Conservation (phyloP, 2,888 invertebrate species). For the Teleogryllus oceanicus region DNA sequence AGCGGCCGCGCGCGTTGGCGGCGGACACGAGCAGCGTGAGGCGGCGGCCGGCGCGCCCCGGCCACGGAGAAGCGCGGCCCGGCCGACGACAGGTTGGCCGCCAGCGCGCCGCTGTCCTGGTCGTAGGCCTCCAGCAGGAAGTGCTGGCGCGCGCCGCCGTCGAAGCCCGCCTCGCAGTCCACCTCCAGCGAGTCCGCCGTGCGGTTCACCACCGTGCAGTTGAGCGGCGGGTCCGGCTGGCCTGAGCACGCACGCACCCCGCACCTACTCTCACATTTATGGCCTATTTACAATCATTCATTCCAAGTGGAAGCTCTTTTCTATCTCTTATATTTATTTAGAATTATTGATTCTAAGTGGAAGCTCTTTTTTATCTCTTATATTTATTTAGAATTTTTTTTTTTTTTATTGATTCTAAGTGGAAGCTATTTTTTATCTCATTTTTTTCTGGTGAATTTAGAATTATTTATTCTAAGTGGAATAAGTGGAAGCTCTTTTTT, state of each 20-base stretch:
- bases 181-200: conserved; percentile 75
- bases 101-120: conserved; percentile 58
- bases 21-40: conserved; percentile 78
- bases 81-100: conserved; percentile 64
- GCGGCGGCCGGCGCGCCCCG: conserved; percentile 71
- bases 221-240: conserved; percentile 72
- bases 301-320: too few species aligned
- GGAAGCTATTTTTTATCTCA: too few species aligned
- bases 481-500: too few species aligned
- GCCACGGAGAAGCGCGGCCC: conserved; percentile 72
- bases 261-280: too few species aligned
- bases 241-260: conserved; percentile 48
- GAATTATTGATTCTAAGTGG: too few species aligned
- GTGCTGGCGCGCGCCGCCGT: conserved; percentile 71
- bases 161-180: conserved; percentile 68
- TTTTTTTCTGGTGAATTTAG: too few species aligned
- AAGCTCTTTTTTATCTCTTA: too few species aligned
- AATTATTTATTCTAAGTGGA: too few species aligned
- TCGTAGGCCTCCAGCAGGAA: conserved; percentile 73
- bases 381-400: too few species aligned
- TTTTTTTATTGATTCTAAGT: too few species aligned
- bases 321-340: too few species aligned
- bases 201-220: conserved; percentile 72
- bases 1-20: conserved; percentile 76
- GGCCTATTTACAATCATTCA: too few species aligned